Evolutionary conservation across 2,888 invertebrate species (phyloP), one percentile per base, ranked within the genome.

Genomic region (Arenicola marina): DNA sequence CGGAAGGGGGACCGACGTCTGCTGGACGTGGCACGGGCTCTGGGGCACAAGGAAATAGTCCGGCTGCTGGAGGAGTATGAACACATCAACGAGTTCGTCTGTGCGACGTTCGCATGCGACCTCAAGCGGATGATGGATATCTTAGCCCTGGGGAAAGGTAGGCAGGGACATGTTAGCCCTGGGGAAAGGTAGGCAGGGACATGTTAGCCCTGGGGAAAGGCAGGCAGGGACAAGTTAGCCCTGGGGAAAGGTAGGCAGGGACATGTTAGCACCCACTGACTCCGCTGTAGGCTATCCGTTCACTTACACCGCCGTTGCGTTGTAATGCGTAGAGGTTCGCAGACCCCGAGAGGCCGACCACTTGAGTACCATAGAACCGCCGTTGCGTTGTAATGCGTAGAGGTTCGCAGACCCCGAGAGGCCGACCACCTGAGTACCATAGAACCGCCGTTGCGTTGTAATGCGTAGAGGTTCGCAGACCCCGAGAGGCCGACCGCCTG

Each of bases 71-170:
- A 73, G 54, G 62, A 63, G 21, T 65, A 70, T 59, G 61, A 65
- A 38, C 72, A 75, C 61, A 66, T 71, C 38, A 75, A 74, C 43
- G 75, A 75, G 63, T 75, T 75, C 53, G 73, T 75, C 26, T 70
- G 69, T 24, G 70, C 74, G 24, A 69, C 70, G 7, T 66, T 75
- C 26, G 75, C 75, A 45, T 75, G 71, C 33, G 73, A 76, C 58
- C 60, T 69, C 3, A 51, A 67, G 29, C 53, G 43, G n/a, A 73
- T 75, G 72, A 75, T 69, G 69, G 51, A 72, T 33, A 65, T 68
- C n/a, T 24, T 75, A 0, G 72, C 74, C 15, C 58, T 74, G 18
- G 74, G 67, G 15, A 51, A 56, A 44, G 63, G 65, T 66, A 24
- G 11, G 34, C 18, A 54, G 15, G 15, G 51, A 72, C 38, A 65